phyloP scores from a whole-genome alignment of 2,113 vertebrate genomes.

The Lophotis ruficrista region DNA sequence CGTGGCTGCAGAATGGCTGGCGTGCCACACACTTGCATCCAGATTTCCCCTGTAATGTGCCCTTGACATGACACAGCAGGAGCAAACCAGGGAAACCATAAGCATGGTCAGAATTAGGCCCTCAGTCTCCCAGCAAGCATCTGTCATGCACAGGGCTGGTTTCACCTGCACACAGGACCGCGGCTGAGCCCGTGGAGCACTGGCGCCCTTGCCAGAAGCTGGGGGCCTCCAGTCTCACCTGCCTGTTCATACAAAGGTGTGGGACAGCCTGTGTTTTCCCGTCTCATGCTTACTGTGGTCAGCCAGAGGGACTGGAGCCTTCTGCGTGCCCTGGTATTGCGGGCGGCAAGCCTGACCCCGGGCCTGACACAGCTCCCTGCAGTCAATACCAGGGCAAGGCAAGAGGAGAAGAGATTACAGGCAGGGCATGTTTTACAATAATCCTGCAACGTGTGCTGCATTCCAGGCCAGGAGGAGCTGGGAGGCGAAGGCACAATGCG shows the following conservation, averaged over 20 bases:
- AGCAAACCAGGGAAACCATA: background rate
- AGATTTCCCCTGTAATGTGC: background rate
- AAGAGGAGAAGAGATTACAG: conserved; percentile 54
- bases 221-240: background rate
- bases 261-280: background rate
- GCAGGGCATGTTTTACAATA: conserved; percentile 53
- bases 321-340: background rate
- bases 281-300: fast-evolving
- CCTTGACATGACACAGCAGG: background rate
- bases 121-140: background rate
- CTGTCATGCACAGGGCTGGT: background rate
- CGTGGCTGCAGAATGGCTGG: background rate
- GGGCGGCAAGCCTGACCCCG: background rate
- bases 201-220: background rate
- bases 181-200: fast-evolving
- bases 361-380: conserved; percentile 8
- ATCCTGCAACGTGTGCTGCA: conserved; percentile 39
- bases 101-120: background rate
- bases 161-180: background rate
- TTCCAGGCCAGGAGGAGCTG: conserved; percentile 12
- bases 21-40: background rate
- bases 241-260: background rate
- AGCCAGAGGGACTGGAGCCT: background rate
- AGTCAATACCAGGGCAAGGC: conserved; percentile 28
- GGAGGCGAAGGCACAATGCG: background rate